Evolutionary conservation across 2,113 vertebrate species (phyloP), one percentile per base, ranked within the genome.

Genomic region (Oncorhynchus kisutch): DNA sequence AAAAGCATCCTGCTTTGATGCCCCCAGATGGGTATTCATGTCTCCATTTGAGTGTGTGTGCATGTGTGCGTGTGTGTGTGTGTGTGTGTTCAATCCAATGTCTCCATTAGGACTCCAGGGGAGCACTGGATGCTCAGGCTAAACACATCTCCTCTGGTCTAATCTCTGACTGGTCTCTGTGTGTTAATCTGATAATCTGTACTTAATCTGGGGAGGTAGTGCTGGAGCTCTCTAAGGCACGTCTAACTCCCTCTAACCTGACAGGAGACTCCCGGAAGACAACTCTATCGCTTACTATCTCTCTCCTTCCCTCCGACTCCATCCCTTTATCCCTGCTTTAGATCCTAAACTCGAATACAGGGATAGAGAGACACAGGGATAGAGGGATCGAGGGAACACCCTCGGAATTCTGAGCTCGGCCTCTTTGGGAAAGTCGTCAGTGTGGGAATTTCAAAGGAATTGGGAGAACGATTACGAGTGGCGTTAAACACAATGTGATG

Each of bases 51-150:
- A 45, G 39, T 45, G 8, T 45, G 39, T 11, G 8, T 3, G 39
- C 1, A 9, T 45, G 39, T 11, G 39, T 11, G 39, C 1, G 39
- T 1, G 39, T 11, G 39, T 0, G 68, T 70, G 34, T 14, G 68
- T 24, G 45, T 18, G 45, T 51, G 70, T 18, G 60, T 49, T 72
- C 72, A 24, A 22, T 73, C 72, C 39, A 76, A 77, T 64, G 78
- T 75, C 73, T 85, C 48, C 64, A 80, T 78, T 57, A 73, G 74
- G 71, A 77, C 65, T 67, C 65, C 65, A 27, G 65, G 65, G 65
- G 60, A 25, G 25, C 25, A 5, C 22, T 25, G 65, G 25, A 64
- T 64, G 20, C 7, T 22, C n/a, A 64, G 65, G 65, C 22, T 67
- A 67, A 67, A 67, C 65, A 67, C 65, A 25, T 67, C 51, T 67